These are phyloP conservation scores for Tichodroma muraria DNA, from an alignment of 2,113 vertebrate genomes.

Conservation along the genomic window DNA sequence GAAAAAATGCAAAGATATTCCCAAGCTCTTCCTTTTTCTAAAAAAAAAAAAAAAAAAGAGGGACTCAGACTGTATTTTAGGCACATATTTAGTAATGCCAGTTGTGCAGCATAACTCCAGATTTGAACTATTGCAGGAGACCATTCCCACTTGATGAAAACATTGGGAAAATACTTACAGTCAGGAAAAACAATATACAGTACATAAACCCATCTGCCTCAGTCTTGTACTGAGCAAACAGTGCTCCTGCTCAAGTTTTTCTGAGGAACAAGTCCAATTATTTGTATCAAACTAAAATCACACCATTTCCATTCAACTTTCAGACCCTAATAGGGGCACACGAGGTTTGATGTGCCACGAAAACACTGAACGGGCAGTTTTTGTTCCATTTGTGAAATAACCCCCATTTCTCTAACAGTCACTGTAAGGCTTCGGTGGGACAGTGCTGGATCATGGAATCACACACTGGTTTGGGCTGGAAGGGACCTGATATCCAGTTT, in stretches of 20 bases:
- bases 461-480: too few relatives aligned
- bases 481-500: accelerated
- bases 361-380: neutral
- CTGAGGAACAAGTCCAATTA: neutral
- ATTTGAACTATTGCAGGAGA: neutral
- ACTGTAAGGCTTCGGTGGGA: accelerated
- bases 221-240: neutral
- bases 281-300: neutral
- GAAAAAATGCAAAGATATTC: neutral
- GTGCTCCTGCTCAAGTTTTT: neutral
- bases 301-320: neutral
- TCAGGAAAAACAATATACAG: neutral
- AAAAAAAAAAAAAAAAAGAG: neutral
- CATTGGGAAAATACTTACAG: neutral
- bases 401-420: neutral
- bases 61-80: neutral
- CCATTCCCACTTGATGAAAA: neutral
- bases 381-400: neutral
- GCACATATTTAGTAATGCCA: neutral
- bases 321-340: neutral
- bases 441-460: accelerated
- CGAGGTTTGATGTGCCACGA: neutral
- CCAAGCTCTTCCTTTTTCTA: neutral
- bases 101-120: neutral
- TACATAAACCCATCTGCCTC: neutral